Percentiles rank a stretch among this genome's conserved stretches.
These are phyloP conservation scores for Eupelmus urozonus DNA, from an alignment of 2,888 invertebrate genomes.

Conservation along the genomic window DNA sequence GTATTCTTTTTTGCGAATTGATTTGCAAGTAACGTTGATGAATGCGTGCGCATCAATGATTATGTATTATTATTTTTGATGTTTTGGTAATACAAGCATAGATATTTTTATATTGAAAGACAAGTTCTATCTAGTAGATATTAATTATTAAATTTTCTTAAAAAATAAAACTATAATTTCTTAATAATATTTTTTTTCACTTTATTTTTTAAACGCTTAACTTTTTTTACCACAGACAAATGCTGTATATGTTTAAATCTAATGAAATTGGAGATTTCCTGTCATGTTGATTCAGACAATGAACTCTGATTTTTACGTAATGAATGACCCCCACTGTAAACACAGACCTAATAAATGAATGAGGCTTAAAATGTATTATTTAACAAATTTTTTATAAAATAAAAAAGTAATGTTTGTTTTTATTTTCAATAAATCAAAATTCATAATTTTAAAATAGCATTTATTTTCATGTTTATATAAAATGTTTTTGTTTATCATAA, in stretches of 20 bases:
- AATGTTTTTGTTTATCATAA: not conserved
- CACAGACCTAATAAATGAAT: not conserved
- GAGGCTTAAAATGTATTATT: not conserved
- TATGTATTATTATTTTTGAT: no score
- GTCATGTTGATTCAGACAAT: slow-evolving; percentile 31
- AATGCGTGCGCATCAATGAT: no score
- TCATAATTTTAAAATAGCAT: not conserved
- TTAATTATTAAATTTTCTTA: no score
- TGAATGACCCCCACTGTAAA: slow-evolving; percentile 20
- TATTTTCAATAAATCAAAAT: no score
- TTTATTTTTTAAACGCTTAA: slow-evolving; percentile 6
- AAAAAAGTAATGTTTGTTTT: not conserved
- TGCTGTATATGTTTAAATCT: slow-evolving; percentile 4
- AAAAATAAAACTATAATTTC: no score
- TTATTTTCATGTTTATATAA: not conserved
- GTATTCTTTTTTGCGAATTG: no score
- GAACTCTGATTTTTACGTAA: slow-evolving; percentile 29
- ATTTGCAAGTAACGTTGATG: no score
- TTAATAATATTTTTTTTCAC: no score
- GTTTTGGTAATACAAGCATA: no score
- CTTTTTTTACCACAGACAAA: not conserved
- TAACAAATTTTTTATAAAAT: not conserved
- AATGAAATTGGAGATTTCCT: slow-evolving; percentile 30
- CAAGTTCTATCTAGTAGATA: no score
- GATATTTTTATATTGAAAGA: no score